Evolutionary conservation across 2,888 invertebrate genomes (phyloP).

Genomic region (Lordiphosa fenestrarum): DNA sequence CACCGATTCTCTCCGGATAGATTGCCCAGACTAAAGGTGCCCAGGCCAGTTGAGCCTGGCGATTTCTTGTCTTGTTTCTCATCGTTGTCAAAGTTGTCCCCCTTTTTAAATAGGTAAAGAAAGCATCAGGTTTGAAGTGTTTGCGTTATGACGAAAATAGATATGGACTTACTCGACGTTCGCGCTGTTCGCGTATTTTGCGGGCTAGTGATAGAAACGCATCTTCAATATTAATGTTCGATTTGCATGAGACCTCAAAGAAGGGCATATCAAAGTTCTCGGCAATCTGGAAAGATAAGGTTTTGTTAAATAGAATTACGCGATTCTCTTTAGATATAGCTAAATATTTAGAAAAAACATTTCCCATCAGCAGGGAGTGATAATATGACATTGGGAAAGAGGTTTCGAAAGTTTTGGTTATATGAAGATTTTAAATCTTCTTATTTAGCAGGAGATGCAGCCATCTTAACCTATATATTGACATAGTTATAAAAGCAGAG

Average conservation of each 20-base stretch:
- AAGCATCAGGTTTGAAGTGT: background rate
- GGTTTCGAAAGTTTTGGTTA: too few relatives aligned
- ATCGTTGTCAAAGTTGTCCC: conserved; percentile 81
- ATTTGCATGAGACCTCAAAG: conserved; percentile 93
- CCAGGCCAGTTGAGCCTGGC: conserved; percentile 79
- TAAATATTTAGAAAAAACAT: too few relatives aligned
- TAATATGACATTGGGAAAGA: too few relatives aligned
- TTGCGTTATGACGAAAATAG: too few relatives aligned
- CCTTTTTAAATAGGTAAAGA: conserved; percentile 57
- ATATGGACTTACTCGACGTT: conserved; percentile 83
- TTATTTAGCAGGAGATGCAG: too few relatives aligned
- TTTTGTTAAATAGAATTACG: background rate
- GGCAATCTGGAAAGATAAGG: conserved; percentile 84
- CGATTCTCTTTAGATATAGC: background rate
- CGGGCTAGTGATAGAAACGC: conserved; percentile 90
- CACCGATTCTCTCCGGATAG: conserved; percentile 79
- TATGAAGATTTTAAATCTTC: too few relatives aligned
- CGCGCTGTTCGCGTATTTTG: conserved; percentile 90
- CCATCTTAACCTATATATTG: too few relatives aligned
- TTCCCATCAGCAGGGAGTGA: too few relatives aligned
- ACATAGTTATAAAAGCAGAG: too few relatives aligned
- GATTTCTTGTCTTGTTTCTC: conserved; percentile 80
- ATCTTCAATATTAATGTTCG: conserved; percentile 91
- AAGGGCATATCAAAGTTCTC: conserved; percentile 94
- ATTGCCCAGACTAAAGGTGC: conserved; percentile 79